Percentiles rank a stretch among this genome's conserved stretches.
Conservation (phyloP, 2,888 invertebrate genomes). For the Cabera pusaria region DNA sequence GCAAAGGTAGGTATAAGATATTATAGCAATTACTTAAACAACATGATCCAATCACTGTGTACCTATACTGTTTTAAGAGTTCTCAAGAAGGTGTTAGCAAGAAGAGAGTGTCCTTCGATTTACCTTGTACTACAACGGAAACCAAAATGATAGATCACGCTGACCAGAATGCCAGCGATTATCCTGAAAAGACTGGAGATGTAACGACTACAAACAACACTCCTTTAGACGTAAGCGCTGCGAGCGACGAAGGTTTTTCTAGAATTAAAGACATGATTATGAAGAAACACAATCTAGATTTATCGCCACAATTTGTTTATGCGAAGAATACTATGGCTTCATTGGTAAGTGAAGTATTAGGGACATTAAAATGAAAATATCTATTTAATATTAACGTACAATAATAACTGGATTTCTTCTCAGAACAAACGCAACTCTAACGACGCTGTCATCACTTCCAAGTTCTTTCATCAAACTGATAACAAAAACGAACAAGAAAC, state of each 20-base stretch:
- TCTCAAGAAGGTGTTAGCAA: slow-evolving; percentile 28
- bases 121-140: slow-evolving; percentile 41
- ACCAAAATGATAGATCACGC: slow-evolving; percentile 32
- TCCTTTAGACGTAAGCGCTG: slow-evolving; percentile 43
- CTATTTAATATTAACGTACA: no score
- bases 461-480: slow-evolving; percentile 49
- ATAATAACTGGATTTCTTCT: background rate
- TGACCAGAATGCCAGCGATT: no score
- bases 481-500: slow-evolving; percentile 5
- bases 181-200: slow-evolving; percentile 23
- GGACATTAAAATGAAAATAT: no score
- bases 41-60: no score
- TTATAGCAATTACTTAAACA: no score
- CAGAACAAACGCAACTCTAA: slow-evolving; percentile 44
- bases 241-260: slow-evolving; percentile 49
- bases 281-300: slow-evolving; percentile 62
- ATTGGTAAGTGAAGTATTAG: slow-evolving; percentile 41
- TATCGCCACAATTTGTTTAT: slow-evolving; percentile 68
- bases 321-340: slow-evolving; percentile 47
- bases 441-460: slow-evolving; percentile 51
- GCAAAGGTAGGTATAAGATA: no score
- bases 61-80: slow-evolving; percentile 17
- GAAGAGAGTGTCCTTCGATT: slow-evolving; percentile 53
- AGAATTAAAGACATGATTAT: slow-evolving; percentile 61
- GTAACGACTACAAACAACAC: slow-evolving; percentile 43